Conservation (phyloP, 2,797 vertebrate genomes). For the Rostrhamus sociabilis region DNA sequence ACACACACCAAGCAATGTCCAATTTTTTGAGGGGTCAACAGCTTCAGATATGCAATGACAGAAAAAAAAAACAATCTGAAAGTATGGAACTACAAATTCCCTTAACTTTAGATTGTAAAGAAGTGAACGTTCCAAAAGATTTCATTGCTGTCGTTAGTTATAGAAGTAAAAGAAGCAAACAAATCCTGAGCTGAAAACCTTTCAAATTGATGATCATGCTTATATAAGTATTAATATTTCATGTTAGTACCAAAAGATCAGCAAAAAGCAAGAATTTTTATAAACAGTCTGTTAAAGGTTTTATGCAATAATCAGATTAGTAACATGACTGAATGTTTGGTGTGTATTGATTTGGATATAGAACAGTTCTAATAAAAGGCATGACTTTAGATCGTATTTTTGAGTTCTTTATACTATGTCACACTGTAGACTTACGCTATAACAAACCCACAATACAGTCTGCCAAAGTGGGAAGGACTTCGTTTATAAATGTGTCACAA, state of each 20-base stretch:
- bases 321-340: neutral
- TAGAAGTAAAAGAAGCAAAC: neutral
- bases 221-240: neutral
- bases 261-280: neutral
- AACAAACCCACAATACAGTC: neutral
- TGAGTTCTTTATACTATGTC: neutral
- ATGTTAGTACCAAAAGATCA: neutral
- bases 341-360: neutral
- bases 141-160: neutral
- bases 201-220: neutral
- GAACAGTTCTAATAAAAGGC: neutral
- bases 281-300: neutral
- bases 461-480: neutral
- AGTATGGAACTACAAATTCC: neutral
- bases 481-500: neutral
- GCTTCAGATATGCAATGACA: neutral
- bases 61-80: neutral
- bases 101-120: neutral
- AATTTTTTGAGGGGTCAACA: neutral
- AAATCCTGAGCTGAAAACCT: neutral
- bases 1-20: neutral
- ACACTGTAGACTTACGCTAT: neutral
- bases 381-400: neutral
- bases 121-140: neutral
- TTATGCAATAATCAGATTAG: neutral